A percentile compares a stretch with the other conserved stretches of the same genome.
These are phyloP conservation scores for Calyptommatus sinebrachiatus DNA, from an alignment of 2,113 vertebrate species.

Conservation along the genomic window DNA sequence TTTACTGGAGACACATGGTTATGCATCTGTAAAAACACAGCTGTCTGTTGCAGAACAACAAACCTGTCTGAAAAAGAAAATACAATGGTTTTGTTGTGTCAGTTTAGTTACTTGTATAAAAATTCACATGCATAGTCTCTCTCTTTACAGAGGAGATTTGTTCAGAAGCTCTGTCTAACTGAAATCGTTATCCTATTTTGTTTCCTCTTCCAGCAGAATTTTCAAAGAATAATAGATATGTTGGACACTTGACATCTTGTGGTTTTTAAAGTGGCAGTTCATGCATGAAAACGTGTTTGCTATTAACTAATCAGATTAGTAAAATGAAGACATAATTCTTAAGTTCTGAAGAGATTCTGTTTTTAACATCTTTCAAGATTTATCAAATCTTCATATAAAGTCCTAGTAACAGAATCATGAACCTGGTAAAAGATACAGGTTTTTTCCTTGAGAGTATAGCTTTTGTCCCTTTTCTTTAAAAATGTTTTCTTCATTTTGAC, in stretches of 20 bases:
- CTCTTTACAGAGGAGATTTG: constrained; percentile 39
- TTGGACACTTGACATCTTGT: constrained; percentile 47
- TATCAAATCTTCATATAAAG: neutral
- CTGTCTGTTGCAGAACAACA: constrained; percentile 81
- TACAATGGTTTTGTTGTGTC: constrained; percentile 82
- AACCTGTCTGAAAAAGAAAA: constrained; percentile 73
- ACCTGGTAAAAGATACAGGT: neutral
- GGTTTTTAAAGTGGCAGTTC: constrained; percentile 42
- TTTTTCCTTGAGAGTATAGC: neutral
- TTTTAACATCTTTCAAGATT: neutral
- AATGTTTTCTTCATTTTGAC: neutral
- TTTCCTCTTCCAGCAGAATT: constrained; percentile 30
- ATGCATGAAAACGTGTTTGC: neutral
- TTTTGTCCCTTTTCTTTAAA: constrained; percentile 31
- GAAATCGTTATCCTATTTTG: constrained; percentile 51
- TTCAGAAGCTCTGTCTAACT: constrained; percentile 62
- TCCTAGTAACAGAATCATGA: neutral
- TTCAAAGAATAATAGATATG: constrained; percentile 41
- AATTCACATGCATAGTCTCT: constrained; percentile 68
- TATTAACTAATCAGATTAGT: neutral
- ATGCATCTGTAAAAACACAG: constrained; percentile 98
- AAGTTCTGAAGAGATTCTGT: rapidly evolving
- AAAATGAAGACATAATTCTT: neutral
- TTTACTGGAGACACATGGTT: constrained; percentile 83
- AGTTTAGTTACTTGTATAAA: constrained; percentile 58